Evolutionary conservation across 2,113 vertebrate genomes (phyloP).

Genomic region (Bettongia penicillata): DNA sequence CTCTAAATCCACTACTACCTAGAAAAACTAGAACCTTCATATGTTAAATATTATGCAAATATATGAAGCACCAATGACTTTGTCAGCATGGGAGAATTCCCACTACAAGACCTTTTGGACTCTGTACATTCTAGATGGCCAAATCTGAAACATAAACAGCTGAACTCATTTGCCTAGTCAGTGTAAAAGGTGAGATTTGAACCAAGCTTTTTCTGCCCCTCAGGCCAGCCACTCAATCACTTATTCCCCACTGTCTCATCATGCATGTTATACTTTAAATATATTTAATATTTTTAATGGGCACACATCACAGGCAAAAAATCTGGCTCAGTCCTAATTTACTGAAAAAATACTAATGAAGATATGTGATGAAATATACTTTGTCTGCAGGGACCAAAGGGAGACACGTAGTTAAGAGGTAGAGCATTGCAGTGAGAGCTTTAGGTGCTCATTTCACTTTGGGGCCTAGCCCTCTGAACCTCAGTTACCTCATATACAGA

Average conservation of each 20-base stretch:
- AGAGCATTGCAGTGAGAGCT: background rate
- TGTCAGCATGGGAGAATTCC: background rate
- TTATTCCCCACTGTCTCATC: background rate
- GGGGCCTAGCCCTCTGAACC: background rate
- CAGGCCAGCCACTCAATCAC: background rate
- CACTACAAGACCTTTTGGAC: background rate
- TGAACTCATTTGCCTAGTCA: background rate
- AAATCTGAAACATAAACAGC: background rate
- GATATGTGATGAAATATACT: background rate
- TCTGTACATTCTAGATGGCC: background rate
- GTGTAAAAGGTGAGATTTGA: background rate
- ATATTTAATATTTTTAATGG: background rate
- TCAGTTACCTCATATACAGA: background rate
- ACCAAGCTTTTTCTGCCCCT: background rate
- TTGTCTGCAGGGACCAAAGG: background rate
- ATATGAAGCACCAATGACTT: background rate
- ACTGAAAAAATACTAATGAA: background rate
- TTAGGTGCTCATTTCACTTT: background rate
- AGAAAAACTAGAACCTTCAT: background rate
- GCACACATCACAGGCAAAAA: background rate
- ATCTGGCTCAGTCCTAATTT: background rate
- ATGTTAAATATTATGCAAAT: slow-evolving; percentile 8
- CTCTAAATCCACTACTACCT: background rate
- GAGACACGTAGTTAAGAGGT: background rate
- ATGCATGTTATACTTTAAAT: background rate